Evolutionary conservation across 2,113 vertebrate genomes (phyloP).

Genomic region (Neogobius melanostomus): DNA sequence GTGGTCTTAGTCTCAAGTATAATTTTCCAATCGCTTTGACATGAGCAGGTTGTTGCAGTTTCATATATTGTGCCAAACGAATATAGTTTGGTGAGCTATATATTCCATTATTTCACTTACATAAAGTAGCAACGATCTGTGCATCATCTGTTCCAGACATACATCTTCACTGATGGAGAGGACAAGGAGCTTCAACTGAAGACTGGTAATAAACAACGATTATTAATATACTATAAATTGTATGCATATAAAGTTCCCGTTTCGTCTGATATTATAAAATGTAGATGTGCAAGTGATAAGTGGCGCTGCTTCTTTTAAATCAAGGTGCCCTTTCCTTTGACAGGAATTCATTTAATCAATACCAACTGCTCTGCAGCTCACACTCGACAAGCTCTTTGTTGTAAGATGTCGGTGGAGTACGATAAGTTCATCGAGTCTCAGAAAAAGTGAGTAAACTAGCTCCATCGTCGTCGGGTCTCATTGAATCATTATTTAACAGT

Average conservation of each 20-base stretch:
- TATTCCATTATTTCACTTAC: too few species aligned
- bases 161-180: constrained; percentile 94
- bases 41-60: neutral
- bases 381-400: constrained; percentile 94
- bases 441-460: constrained; percentile 83
- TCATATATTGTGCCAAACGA: neutral
- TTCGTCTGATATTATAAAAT: neutral
- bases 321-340: neutral
- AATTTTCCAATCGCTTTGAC: neutral
- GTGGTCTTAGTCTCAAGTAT: neutral
- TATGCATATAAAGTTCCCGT: neutral
- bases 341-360: constrained; percentile 89
- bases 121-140: neutral
- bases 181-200: constrained; percentile 83
- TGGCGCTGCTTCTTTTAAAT: neutral
- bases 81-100: too few species aligned
- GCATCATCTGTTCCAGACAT: constrained; percentile 79
- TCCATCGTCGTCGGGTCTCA: too few species aligned
- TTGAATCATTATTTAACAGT: neutral
- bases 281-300: too few species aligned
- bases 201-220: constrained; percentile 74
- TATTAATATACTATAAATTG: neutral
- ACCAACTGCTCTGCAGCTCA: constrained; percentile 96
- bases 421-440: constrained; percentile 96
- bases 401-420: constrained; percentile 99